phyloP scores from a whole-genome alignment of 2,113 vertebrate genomes.

The Onychostoma macrolepis region DNA sequence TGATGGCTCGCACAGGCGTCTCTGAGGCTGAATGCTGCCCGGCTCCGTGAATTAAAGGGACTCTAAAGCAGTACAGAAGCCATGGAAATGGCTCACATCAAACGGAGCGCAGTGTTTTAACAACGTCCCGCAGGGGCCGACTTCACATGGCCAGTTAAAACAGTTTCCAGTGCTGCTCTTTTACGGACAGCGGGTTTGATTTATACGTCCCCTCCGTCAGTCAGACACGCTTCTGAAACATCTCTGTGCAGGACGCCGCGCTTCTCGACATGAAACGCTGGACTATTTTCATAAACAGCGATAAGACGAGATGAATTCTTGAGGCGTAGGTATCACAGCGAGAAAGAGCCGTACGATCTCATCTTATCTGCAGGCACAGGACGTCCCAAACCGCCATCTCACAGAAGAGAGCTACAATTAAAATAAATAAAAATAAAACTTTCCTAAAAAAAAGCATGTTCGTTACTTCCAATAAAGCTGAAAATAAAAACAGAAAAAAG shows the following conservation, averaged over 20 bases:
- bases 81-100: constrained; percentile 38
- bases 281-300: constrained; percentile 22
- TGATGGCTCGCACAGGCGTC: constrained; percentile 48
- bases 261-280: constrained; percentile 26
- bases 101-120: constrained; percentile 49
- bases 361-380: constrained; percentile 48
- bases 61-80: constrained; percentile 32
- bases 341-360: constrained; percentile 20
- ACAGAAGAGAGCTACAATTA: not conserved
- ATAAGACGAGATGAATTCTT: constrained; percentile 41
- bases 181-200: constrained; percentile 48
- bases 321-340: constrained; percentile 31
- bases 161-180: not conserved
- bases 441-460: too few species aligned
- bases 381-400: constrained; percentile 28
- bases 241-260: not conserved
- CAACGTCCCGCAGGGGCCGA: constrained; percentile 53
- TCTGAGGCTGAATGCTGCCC: constrained; percentile 52
- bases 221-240: constrained; percentile 35
- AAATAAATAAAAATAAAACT: too few species aligned
- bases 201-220: constrained; percentile 22
- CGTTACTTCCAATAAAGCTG: too few species aligned
- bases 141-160: constrained; percentile 42
- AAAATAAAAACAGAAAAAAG: too few species aligned
- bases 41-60: constrained; percentile 53